Percentiles rank a stretch among this genome's conserved stretches.
phyloP scores from a whole-genome alignment of 2,797 vertebrate species.

The Triplophysa yarkandensis region DNA sequence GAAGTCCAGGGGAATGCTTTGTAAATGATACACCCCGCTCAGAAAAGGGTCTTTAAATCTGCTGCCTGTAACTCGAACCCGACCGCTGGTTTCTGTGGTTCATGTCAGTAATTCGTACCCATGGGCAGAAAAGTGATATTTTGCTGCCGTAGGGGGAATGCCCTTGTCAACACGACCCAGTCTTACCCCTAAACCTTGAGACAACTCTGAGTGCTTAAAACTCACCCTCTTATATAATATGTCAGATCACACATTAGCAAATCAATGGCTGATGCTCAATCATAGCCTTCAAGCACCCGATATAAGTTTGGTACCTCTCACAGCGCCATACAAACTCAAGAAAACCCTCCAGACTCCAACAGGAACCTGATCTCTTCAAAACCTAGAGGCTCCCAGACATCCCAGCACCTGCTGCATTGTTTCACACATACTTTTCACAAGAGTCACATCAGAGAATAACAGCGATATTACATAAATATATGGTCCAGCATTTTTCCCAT shows the following conservation, averaged over 20 bases:
- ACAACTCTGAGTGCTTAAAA: conserved; percentile 1
- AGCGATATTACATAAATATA: conserved; percentile 1
- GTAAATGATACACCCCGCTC: conserved; percentile 68
- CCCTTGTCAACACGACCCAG: conserved; percentile 59
- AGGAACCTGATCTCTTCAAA: conserved; percentile 20
- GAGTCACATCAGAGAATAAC: not conserved
- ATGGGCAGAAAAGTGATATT: conserved; percentile 74
- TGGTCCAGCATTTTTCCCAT: not conserved
- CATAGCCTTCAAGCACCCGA: not conserved
- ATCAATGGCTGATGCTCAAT: conserved; percentile 1
- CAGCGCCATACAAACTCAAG: not conserved
- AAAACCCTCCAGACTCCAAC: not conserved
- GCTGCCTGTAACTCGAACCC: conserved; percentile 70
- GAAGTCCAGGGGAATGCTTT: conserved; percentile 66
- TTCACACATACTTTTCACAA: conserved; percentile 15
- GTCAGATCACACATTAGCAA: conserved; percentile 22
- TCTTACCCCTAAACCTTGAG: conserved; percentile 32
- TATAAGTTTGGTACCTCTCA: conserved; percentile 10
- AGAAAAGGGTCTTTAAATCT: conserved; percentile 65
- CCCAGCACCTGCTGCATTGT: conserved; percentile 45
- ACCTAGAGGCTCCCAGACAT: not conserved
- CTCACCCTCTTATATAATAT: conserved; percentile 9
- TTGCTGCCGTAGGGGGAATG: conserved; percentile 69
- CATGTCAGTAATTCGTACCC: conserved; percentile 65
- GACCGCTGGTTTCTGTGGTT: conserved; percentile 71